Conservation (phyloP, 1,140 invertebrate genomes). For the Brachionus asplanchnoidis region DNA sequence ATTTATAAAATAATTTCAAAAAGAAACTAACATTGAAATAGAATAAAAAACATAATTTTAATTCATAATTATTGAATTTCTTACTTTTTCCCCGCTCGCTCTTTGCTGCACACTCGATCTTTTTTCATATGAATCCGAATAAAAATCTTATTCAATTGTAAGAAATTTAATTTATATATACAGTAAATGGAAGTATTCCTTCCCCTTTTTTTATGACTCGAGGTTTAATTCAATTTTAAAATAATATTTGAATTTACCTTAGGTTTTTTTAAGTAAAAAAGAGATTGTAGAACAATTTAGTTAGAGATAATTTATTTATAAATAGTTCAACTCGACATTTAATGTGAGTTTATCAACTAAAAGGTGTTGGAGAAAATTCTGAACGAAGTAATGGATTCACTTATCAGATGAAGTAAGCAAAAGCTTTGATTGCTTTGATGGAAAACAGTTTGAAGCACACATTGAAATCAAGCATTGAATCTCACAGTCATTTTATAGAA, state of each 20-base stretch:
- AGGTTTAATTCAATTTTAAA: not conserved
- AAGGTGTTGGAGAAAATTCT: not conserved
- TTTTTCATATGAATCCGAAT: not conserved
- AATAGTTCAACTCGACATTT: not conserved
- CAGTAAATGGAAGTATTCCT: not conserved
- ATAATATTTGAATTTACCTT: not conserved
- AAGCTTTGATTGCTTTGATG: not conserved
- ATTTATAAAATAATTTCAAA: not conserved
- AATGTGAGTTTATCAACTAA: not conserved
- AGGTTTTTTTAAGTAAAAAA: not conserved
- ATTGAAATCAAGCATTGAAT: not conserved
- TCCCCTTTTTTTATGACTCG: not conserved
- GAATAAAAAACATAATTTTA: not conserved
- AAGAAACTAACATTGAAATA: not conserved
- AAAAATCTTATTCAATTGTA: not conserved
- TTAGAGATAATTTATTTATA: not conserved
- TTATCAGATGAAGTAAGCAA: not conserved
- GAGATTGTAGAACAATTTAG: not conserved
- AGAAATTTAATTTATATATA: not conserved
- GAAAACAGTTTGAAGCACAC: not conserved
- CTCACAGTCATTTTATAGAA: not conserved
- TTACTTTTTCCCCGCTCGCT: not conserved
- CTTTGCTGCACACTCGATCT: not conserved
- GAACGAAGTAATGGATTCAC: not conserved
- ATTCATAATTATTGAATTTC: not conserved